These are phyloP conservation scores for Trichosurus vulpecula DNA, from an alignment of 2,797 vertebrate genomes.

Conservation along the genomic window DNA sequence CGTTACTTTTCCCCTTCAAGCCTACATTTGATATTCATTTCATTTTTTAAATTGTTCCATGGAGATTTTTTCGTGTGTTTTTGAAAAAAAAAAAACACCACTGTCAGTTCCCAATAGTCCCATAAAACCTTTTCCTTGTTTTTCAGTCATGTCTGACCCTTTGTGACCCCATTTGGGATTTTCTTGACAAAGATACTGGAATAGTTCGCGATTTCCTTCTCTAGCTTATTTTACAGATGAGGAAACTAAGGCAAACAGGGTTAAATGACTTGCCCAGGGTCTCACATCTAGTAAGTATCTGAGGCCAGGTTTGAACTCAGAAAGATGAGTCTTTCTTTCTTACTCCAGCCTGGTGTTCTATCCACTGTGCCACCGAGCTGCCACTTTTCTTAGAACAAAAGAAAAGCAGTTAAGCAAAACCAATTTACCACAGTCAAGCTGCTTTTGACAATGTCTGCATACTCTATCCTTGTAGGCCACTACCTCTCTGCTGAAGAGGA, in stretches of 20 bases:
- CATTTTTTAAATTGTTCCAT: not conserved
- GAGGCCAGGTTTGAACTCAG: not conserved
- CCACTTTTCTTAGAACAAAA: not conserved
- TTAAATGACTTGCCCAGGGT: not conserved
- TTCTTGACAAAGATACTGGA: not conserved
- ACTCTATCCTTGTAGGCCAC: not conserved
- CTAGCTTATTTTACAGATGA: not conserved
- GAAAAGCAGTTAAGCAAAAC: not conserved
- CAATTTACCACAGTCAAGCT: not conserved
- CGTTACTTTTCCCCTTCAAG: not conserved
- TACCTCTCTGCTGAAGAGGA: not conserved
- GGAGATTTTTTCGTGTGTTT: not conserved
- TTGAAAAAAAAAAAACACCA: not conserved
- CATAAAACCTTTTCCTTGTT: not conserved
- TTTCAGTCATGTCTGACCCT: not conserved
- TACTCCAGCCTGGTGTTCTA: not conserved
- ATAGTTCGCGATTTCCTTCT: not conserved
- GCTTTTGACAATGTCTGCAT: not conserved
- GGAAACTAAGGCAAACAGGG: not conserved
- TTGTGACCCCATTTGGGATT: not conserved
- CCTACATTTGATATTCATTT: not conserved
- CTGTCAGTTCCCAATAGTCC: not conserved
- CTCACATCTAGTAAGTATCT: not conserved
- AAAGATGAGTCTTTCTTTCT: not conserved
- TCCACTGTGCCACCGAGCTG: not conserved